Base-by-base conservation (phyloP, 2,113 vertebrate genomes). In the Panthera leo region DNA sequence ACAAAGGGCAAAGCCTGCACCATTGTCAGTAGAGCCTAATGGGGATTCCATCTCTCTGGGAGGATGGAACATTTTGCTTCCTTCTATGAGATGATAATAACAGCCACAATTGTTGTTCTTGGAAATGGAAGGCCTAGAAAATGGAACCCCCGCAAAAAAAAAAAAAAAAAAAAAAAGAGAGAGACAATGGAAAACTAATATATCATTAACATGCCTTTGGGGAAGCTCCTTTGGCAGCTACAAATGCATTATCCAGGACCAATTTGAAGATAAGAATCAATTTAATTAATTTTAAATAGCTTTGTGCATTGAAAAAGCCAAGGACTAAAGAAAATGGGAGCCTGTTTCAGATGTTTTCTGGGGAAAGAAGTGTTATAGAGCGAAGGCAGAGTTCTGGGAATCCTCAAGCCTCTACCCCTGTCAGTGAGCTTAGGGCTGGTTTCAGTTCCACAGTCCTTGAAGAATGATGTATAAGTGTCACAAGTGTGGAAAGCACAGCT, bases 221-320 rank as follows among this genome's bases (percentile, higher is more conserved):
- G 36, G 51, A 93, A 63, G 27, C 6, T 98, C 78, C 92, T 93
- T 91, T 92, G 92, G 90, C 85, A 98, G 92, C 67, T 79, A 63
- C 19, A 58, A 89, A 89, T 9, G n/a, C 63, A 95, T 89, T 97
- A 90, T 92, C 80, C 79, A 76, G 34, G 27, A 95, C 55, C 27
- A 82, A 53, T 76, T 51, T 92, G 70, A 95, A 96, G 87, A 96
- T 92, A 96, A 76, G 19, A 68, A 96, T 97, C 71, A 73, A 85
- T 88, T 96, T 94, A 97, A 97, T 97, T 97, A 92, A 95, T 96
- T 96, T 85, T 58, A 95, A 95, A 85, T 87, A 36, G 36, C 51
- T 96, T 92, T 97, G 42, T 67, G 95, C 61, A 71, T 45, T 63
- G 92, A 55, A 61, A 91, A 95, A 96, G 80, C 70, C 82, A 83